Conservation (phyloP, 2,888 invertebrate species). For the Cylindroiulus punctatus region DNA sequence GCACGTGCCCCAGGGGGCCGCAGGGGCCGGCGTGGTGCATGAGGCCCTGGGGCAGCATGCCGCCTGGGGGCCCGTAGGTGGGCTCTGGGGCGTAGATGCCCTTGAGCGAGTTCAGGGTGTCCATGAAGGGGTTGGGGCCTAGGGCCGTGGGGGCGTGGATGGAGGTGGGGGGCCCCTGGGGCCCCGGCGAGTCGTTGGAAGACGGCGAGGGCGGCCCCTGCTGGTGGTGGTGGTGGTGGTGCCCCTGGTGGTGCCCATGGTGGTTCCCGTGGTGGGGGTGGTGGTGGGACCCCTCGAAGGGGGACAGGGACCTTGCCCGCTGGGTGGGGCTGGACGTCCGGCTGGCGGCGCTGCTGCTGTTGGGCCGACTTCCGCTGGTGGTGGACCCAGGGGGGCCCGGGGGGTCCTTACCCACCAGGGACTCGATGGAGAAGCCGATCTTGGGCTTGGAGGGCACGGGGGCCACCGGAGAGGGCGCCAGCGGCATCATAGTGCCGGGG, state of each 20-base stretch:
- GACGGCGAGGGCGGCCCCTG: not conserved
- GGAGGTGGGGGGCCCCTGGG: not conserved
- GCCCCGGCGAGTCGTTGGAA: not conserved
- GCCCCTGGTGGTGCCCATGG: slow-evolving; percentile 39
- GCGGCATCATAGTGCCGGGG: slow-evolving; percentile 81
- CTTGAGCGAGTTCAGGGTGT: slow-evolving; percentile 66
- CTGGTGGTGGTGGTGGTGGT: slow-evolving; percentile 55
- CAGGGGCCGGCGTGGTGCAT: slow-evolving; percentile 53
- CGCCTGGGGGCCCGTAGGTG: slow-evolving; percentile 67
- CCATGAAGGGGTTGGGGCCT: slow-evolving; percentile 59
- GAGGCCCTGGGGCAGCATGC: slow-evolving; percentile 65
- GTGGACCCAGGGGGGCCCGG: slow-evolving; percentile 60
- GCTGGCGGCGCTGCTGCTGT: not conserved
- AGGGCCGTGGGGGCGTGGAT: slow-evolving; percentile 67
- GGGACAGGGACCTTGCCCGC: slow-evolving; percentile 37
- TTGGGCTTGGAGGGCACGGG: slow-evolving; percentile 92
- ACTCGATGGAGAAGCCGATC: slow-evolving; percentile 91
- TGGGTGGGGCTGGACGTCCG: slow-evolving; percentile 13
- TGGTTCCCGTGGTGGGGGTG: slow-evolving; percentile 55
- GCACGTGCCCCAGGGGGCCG: slow-evolving; percentile 47
- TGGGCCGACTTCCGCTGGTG: slow-evolving; percentile 50
- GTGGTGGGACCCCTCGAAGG: slow-evolving; percentile 24
- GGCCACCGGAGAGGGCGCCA: slow-evolving; percentile 92
- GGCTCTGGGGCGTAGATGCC: slow-evolving; percentile 66
- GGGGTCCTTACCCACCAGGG: slow-evolving; percentile 57